phyloP scores from a whole-genome alignment of 2,888 invertebrate species.

The Hermodice carunculata region DNA sequence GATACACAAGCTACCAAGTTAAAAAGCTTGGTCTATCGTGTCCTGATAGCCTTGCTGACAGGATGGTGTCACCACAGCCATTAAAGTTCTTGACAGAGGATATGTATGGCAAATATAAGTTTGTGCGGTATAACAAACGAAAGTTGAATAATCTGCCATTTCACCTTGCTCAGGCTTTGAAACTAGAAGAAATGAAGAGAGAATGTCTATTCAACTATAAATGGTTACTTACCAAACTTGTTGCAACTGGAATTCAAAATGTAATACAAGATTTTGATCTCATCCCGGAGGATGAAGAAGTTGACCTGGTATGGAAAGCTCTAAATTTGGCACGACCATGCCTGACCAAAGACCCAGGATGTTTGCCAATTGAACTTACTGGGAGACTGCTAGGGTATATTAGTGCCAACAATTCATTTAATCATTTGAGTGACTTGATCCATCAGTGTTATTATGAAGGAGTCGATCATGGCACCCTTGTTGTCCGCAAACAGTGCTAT shows the following conservation, averaged over 20 bases:
- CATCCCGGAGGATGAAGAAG: constrained; percentile 75
- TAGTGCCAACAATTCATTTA: constrained; percentile 80
- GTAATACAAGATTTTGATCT: constrained; percentile 86
- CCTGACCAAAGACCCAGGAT: constrained; percentile 87
- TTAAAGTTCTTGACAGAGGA: constrained; percentile 38
- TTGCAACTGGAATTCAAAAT: constrained; percentile 93
- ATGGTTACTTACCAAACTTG: constrained; percentile 94
- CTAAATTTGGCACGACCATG: constrained; percentile 92
- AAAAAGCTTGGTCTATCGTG: constrained; percentile 39
- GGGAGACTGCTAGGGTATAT: constrained; percentile 92
- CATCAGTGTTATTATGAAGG: constrained; percentile 89
- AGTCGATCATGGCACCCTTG: constrained; percentile 74
- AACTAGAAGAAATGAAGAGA: constrained; percentile 88
- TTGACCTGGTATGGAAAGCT: constrained; percentile 93
- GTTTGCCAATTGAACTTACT: constrained; percentile 92
- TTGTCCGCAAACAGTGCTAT: constrained; percentile 20
- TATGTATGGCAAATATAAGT: not conserved
- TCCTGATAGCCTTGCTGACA: constrained; percentile 42
- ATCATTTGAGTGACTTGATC: constrained; percentile 80
- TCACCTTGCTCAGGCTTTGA: constrained; percentile 42
- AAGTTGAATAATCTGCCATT: constrained; percentile 58
- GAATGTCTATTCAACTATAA: constrained; percentile 95
- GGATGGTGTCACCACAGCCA: constrained; percentile 54
- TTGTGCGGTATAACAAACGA: constrained; percentile 43
- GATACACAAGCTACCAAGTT: constrained; percentile 39